A percentile compares a stretch with the other conserved stretches of the same genome.
Conservation (phyloP, 1,140 invertebrate genomes). For the Bombus fervidus region DNA sequence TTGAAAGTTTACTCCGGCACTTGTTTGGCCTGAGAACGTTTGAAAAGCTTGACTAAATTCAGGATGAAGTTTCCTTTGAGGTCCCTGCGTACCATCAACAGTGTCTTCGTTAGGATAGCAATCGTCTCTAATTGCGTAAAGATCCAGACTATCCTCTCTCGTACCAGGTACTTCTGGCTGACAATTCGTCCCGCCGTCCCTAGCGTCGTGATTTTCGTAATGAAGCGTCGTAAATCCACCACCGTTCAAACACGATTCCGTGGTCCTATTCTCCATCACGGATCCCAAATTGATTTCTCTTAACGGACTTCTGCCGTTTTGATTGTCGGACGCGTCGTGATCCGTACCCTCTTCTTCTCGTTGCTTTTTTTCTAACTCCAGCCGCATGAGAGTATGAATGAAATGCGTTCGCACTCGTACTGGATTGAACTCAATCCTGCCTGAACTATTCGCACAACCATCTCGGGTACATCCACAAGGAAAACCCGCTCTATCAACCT, state of each 20-base stretch:
- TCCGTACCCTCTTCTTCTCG: constrained; percentile 73
- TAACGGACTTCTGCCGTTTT: constrained; percentile 73
- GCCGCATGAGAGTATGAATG: constrained; percentile 97
- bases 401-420: constrained; percentile 98
- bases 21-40: constrained; percentile 65
- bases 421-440: constrained; percentile 98
- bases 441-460: constrained; percentile 95
- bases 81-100: constrained; percentile 73
- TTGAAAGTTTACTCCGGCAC: constrained; percentile 58
- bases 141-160: constrained; percentile 85
- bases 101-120: constrained; percentile 86
- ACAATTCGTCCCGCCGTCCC: constrained; percentile 62
- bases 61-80: constrained; percentile 75
- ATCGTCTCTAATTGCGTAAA: constrained; percentile 87
- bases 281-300: constrained; percentile 83
- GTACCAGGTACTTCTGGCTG: constrained; percentile 81
- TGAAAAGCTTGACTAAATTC: constrained; percentile 78
- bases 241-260: constrained; percentile 84
- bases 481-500: constrained; percentile 96
- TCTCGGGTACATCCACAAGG: constrained; percentile 98
- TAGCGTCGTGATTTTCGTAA: constrained; percentile 78
- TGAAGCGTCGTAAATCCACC: constrained; percentile 87
- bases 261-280: constrained; percentile 80
- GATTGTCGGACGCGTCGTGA: constrained; percentile 66
- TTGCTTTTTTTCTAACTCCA: constrained; percentile 95